Base-by-base conservation (phyloP, 2,113 vertebrate species). In the Istiophorus platypterus region DNA sequence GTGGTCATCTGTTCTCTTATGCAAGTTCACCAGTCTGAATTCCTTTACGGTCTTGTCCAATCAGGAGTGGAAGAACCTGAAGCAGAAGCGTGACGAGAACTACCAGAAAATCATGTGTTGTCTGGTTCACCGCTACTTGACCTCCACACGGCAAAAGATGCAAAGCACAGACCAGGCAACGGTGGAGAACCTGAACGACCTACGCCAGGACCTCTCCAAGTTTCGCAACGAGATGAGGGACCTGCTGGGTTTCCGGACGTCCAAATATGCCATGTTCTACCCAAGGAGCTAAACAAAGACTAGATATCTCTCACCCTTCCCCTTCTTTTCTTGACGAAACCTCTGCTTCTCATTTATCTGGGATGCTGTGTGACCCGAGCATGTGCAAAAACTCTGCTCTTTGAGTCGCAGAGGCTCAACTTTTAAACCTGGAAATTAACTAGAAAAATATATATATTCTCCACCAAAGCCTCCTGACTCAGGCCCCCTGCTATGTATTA, bases 51-150 rank as follows among this genome's bases (percentile, higher is more conserved):
- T 85, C n/a, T 58, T 57, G 57, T 92, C n/a, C 86, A 87, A 90
- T 26, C 94, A 99, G 98, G 98, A 99, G 81, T 99, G 98, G 98
- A 97, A 90, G 91, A 99, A 97, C 87, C 93, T 99, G 86, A 99
- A 99, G 81, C 97, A 98, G 83, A 99, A 99, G 85, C 95, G 96
- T 37, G 97, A 99, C 52, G 96, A 98, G 84, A 99, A 99, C 93
- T 99, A 99, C 85, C 98, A 99, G 72, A 99, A 99, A 86, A 99
- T 99, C 85, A 99, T 99, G 97, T 99, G 98, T 67, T 99, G 98
- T 78, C 95, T 99, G 76, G 98, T 99, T 39, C 98, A 99, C 87
- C 98, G 98, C 64, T 99, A 99, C 89, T 74, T 99, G 95, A 99
- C 98, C 6, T 98, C 98, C 79, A 98, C 97, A 63, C 95, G 98